Base-by-base conservation (phyloP, 2,797 vertebrate species). In the Sternarchorhynchus goeldii region DNA sequence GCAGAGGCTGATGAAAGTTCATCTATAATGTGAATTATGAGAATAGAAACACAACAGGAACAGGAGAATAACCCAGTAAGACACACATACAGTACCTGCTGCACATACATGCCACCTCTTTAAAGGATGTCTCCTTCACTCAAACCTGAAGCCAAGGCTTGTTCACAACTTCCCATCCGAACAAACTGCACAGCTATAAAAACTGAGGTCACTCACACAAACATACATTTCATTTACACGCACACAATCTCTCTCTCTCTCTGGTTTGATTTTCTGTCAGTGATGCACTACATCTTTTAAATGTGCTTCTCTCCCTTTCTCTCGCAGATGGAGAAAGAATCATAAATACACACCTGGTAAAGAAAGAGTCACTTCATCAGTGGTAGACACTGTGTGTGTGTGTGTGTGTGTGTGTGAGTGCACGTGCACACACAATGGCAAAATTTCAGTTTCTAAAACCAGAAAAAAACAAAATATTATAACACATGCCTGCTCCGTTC, bases 231-330 rank as follows among this genome's bases (percentile, higher is more conserved):
- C 69, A 65, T 6, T 8, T 59, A 59, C 34, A 58, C 32, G 56
- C 31, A 64, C 53, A 36, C 62, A 5, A 8, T 45, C 10, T 20
- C 50, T 75, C 63, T 18, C 32, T 60, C 78, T 76, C 57, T 82
- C 65, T 29, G 21, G 53, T 82, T 82, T 83, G 80, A 84, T 80
- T 85, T 86, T 84, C 80, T 87, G 80, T 83, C 86, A 85, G 25
- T 62, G 39, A 77, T 73, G 78, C 80, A 67, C 72, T 85, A 83
- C 66, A 73, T 84, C 81, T 85, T 85, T 62, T 62, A 74, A 85
- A 86, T 69, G 31, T 79, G 76, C 25, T 71, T 75, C 57, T 76
- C 85, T 87, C 4, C 80, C 78, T 84, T 76, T 32, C 68, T 58
- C 81, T 41, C 66, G 59, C 58, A 77, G 18, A 62, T 55, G 10